Conservation (phyloP, 1,140 invertebrate genomes). For the Ylistrum balloti region DNA sequence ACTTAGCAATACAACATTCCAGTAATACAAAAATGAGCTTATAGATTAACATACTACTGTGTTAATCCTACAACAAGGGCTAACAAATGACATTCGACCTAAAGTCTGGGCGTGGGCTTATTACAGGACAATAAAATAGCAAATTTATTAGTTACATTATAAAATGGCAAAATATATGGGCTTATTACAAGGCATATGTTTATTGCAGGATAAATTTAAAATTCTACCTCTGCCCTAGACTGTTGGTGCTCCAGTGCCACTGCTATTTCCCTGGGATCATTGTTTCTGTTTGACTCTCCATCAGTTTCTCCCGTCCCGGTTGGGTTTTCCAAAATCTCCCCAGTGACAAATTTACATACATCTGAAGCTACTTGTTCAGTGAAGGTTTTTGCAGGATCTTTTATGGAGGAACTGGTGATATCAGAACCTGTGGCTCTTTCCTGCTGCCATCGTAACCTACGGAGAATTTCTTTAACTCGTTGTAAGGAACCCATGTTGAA, state of each 20-base stretch:
- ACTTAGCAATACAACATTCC: no score
- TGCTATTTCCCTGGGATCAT: slow-evolving; percentile 76
- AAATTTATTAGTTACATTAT: no score
- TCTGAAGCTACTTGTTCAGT: slow-evolving; percentile 60
- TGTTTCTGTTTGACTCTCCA: slow-evolving; percentile 57
- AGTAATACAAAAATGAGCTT: no score
- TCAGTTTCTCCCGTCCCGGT: slow-evolving; percentile 50
- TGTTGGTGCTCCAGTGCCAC: slow-evolving; percentile 83
- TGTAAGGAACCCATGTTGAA: slow-evolving; percentile 75
- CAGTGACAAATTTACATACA: slow-evolving; percentile 75
- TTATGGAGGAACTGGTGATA: slow-evolving; percentile 42
- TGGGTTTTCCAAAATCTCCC: slow-evolving; percentile 58
- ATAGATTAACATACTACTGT: no score
- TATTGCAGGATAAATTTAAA: no score
- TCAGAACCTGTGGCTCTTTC: slow-evolving; percentile 68
- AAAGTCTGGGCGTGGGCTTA: no score
- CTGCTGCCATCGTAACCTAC: slow-evolving; percentile 76
- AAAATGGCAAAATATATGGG: no score
- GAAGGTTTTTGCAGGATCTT: slow-evolving; percentile 51
- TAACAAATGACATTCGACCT: no score
- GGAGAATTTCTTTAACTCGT: slow-evolving; percentile 78
- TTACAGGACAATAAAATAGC: no score
- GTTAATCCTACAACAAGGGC: no score
- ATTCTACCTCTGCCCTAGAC: slow-evolving; percentile 81
- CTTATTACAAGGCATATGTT: no score